Conservation (phyloP, 2,888 invertebrate species). For the Sipha maydis region DNA sequence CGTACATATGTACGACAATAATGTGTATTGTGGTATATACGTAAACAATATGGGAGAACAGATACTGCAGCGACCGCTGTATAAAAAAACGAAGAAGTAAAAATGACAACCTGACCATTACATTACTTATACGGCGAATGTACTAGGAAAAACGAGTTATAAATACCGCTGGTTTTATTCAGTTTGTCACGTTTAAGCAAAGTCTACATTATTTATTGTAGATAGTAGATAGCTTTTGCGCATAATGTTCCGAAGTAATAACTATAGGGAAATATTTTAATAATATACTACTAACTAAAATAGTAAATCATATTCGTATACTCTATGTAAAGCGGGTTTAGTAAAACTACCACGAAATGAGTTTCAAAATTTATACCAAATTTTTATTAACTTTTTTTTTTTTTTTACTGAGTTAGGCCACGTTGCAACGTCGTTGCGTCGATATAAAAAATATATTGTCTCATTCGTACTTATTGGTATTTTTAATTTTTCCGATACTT, state of each 20-base stretch:
- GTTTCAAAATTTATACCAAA: constrained; percentile 15
- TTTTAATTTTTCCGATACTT: not conserved
- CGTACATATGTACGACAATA: too few relatives aligned
- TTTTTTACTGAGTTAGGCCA: too few relatives aligned
- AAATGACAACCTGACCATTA: too few relatives aligned
- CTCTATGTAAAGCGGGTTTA: not conserved
- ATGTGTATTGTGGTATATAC: too few relatives aligned
- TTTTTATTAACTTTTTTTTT: constrained; percentile 41
- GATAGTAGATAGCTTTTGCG: constrained; percentile 36
- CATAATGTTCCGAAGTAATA: not conserved
- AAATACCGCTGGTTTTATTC: constrained; percentile 24
- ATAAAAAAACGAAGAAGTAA: not conserved
- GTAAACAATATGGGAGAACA: too few relatives aligned
- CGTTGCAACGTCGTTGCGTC: too few relatives aligned
- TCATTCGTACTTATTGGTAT: not conserved
- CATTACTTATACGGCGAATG: not conserved
- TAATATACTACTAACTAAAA: constrained; percentile 17
- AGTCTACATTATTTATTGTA: constrained; percentile 25
- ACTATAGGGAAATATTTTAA: constrained; percentile 43
- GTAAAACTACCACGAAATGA: constrained; percentile 8
- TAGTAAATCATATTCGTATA: constrained; percentile 48
- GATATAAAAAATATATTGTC: constrained; percentile 10
- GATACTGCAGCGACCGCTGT: too few relatives aligned
- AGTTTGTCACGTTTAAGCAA: constrained; percentile 5
- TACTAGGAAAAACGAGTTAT: constrained; percentile 4